Conservation (phyloP, 2,888 invertebrate species). For the Sphaeridia pumilis region DNA sequence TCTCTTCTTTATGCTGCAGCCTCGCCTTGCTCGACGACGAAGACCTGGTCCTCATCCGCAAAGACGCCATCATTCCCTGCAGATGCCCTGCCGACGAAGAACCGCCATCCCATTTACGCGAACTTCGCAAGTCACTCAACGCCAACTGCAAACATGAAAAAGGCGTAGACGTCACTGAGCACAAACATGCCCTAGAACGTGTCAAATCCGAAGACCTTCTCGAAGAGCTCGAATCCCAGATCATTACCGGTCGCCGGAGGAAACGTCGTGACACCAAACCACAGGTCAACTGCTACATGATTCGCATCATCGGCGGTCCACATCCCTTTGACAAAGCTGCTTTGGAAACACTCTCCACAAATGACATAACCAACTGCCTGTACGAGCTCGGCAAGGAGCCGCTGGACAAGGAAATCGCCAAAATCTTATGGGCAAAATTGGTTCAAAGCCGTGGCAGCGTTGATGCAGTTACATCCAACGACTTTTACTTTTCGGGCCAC, state of each 20-base stretch:
- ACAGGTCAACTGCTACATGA: conserved; percentile 24
- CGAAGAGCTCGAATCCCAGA: conserved; percentile 31
- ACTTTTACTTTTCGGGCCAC: conserved; percentile 21
- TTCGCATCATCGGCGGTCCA: conserved; percentile 27
- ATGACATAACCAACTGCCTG: conserved; percentile 25
- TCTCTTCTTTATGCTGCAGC: conserved; percentile 28
- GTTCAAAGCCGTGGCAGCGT: conserved; percentile 12
- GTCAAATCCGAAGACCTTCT: conserved; percentile 25
- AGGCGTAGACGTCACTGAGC: conserved; percentile 7
- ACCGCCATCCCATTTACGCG: conserved; percentile 29
- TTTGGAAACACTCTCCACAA: conserved; percentile 19
- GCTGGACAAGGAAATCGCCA: conserved; percentile 18
- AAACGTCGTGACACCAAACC: neutral
- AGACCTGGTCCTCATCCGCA: conserved; percentile 19
- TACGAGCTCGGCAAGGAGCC: conserved; percentile 29
- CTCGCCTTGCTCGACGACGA: conserved; percentile 25
- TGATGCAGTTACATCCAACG: conserved; percentile 12
- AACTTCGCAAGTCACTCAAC: conserved; percentile 25
- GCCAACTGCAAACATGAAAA: conserved; percentile 27
- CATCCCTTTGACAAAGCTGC: conserved; percentile 22
- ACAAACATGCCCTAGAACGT: conserved; percentile 22
- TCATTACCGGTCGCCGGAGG: conserved; percentile 10
- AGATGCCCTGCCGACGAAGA: conserved; percentile 25
- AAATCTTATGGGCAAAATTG: conserved; percentile 28
- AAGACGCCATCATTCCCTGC: conserved; percentile 27